phyloP scores from a whole-genome alignment of 2,113 vertebrate genomes.

The Suncus etruscus region DNA sequence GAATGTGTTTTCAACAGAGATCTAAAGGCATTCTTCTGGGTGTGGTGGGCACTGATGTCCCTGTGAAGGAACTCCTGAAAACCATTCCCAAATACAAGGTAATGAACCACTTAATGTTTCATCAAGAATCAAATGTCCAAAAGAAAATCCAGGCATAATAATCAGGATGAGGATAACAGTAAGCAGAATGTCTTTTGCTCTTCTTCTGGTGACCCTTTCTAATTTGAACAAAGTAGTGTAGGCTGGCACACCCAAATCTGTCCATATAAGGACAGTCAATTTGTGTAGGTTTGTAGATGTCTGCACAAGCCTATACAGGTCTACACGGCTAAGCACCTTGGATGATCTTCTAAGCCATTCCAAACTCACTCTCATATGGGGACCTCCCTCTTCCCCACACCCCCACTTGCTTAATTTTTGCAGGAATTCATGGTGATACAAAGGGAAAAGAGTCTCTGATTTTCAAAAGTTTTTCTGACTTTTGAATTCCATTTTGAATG shows the following conservation, averaged over 20 bases:
- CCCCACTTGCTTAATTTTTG: slow-evolving; percentile 5
- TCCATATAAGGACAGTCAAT: neutral
- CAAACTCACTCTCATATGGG: neutral
- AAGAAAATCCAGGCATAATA: neutral
- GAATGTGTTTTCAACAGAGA: slow-evolving; percentile 88
- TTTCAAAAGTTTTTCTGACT: fast-evolving
- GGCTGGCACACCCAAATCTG: neutral
- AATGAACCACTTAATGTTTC: slow-evolving; percentile 55
- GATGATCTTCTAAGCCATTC: neutral
- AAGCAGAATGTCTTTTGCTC: neutral
- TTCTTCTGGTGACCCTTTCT: neutral
- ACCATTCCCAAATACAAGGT: slow-evolving; percentile 99
- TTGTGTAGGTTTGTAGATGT: neutral
- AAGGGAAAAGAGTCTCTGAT: neutral
- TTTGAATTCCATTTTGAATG: neutral
- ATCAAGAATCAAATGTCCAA: neutral
- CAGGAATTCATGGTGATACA: neutral
- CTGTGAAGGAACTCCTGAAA: slow-evolving; percentile 97
- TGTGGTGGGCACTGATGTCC: slow-evolving; percentile 98
- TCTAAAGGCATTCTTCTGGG: slow-evolving; percentile 97
- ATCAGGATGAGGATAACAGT: neutral
- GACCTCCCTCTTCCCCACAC: no score
- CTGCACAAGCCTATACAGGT: neutral
- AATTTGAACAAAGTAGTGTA: neutral
- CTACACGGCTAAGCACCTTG: neutral